Evolutionary conservation across 2,113 vertebrate species (phyloP), one percentile per base, ranked within the genome.

Genomic region (Delphinus delphis): DNA sequence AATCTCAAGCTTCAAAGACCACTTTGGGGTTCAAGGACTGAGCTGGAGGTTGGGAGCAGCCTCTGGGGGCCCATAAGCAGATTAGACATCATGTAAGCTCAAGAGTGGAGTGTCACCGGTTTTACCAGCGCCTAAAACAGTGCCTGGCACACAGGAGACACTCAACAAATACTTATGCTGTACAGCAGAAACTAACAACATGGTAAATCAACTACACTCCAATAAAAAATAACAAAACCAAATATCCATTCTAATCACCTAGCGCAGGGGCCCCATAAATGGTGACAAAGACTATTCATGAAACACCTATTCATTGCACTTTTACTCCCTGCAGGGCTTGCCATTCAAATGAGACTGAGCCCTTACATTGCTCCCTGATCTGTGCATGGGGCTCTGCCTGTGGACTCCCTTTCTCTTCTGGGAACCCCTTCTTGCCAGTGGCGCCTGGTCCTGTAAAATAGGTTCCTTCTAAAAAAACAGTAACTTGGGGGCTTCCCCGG

Each of bases 241-340:
- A 53, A 53, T 18, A 62, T 33, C 5, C 2, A 1, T 36, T 38
- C 9, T 17, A 12, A 15, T 17, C 6, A 26, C 50, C 38, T n/a
- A 2, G 86, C 28, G 14, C 0, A 33, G 21, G 47, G 60, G 26
- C 21, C 44, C 50, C 79, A 1, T 33, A 33, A 33, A 15, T 2
- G 25, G 31, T 70, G 70, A 82, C 5, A 8, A 14, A 2, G 71
- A 33, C 62, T 25, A 17, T 62, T 28, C 31, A 6, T 9, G 17
- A 44, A 20, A 53, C 36, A 13, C 4, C 6, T 20, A 3, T 5
- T 38, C 25, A 1, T 11, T 6, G 31, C 0, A 1, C 23, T n/a
- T 50, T 23, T 8, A 4, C 21, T 41, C 44, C 62, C 33, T 0
- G 0, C 2, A 3, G 26, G 13, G 25, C n/a, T 7, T 67, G 33